These are phyloP conservation scores for Macrocentrus cingulum DNA, from an alignment of 1,140 invertebrate species.

Conservation along the genomic window DNA sequence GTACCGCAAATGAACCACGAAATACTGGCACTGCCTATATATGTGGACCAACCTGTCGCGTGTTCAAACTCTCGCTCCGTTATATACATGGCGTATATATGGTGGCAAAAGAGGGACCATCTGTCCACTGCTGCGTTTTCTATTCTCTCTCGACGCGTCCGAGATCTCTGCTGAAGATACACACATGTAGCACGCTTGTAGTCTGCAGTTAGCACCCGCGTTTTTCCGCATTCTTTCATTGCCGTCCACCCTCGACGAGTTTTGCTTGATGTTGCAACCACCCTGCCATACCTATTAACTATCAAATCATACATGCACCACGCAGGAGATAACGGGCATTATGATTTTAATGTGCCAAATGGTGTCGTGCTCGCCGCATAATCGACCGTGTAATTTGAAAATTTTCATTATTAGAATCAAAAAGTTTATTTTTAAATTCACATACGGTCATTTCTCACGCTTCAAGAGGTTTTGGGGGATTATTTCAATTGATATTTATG, in stretches of 20 bases:
- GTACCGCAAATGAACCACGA: conserved; percentile 62
- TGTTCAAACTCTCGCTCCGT: conserved; percentile 39
- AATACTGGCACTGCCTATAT: conserved; percentile 51
- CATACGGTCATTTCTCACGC: background rate
- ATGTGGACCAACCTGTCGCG: conserved; percentile 59
- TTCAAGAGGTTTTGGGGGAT: background rate
- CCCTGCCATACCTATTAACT: too few relatives aligned
- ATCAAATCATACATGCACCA: background rate
- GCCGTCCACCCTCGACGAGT: background rate
- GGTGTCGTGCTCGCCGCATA: conserved; percentile 36
- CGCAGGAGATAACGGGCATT: conserved; percentile 28
- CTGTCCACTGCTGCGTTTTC: conserved; percentile 40
- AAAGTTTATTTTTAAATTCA: background rate
- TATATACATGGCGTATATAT: too few relatives aligned
- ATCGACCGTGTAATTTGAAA: conserved; percentile 55
- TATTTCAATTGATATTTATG: too few relatives aligned
- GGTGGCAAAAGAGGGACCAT: conserved; percentile 44
- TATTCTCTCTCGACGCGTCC: conserved; percentile 1
- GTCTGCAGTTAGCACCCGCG: background rate
- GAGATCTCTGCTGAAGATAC: conserved; percentile 12
- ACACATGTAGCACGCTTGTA: background rate
- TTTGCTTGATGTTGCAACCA: too few relatives aligned
- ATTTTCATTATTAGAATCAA: conserved; percentile 38
- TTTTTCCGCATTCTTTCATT: background rate
- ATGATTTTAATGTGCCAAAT: conserved; percentile 47